Conservation (phyloP, 2,888 invertebrate species). For the Mythimna loreyi region DNA sequence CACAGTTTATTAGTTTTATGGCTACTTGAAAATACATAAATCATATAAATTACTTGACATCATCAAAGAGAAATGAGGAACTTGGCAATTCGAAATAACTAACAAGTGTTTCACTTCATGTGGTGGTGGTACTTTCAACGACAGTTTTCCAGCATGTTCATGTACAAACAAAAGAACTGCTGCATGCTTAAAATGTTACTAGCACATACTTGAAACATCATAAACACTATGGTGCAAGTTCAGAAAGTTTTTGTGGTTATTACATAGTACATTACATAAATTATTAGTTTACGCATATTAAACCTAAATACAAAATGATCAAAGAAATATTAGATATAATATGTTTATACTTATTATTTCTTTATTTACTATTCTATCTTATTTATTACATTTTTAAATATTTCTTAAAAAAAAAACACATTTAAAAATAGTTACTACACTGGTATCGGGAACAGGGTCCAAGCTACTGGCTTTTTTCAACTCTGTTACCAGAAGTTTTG, state of each 20-base stretch:
- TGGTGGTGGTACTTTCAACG: background rate
- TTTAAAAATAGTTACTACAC: no score
- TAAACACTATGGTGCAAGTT: background rate
- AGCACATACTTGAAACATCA: background rate
- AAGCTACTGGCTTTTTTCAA: no score
- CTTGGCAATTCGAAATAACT: conserved; percentile 1
- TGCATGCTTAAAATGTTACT: background rate
- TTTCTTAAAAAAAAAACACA: no score
- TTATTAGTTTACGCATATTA: no score
- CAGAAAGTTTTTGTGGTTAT: background rate
- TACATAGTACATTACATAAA: no score
- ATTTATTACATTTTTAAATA: no score
- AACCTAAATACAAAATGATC: no score
- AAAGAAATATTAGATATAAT: no score
- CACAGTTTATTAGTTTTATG: conserved; percentile 3
- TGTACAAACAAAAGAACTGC: background rate
- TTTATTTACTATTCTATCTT: no score
- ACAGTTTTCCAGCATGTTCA: background rate
- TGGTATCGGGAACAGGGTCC: no score
- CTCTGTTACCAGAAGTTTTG: no score
- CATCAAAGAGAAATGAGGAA: conserved; percentile 40
- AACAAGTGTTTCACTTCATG: background rate
- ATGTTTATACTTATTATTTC: no score
- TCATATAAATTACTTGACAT: conserved; percentile 3
- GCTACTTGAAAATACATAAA: conserved; percentile 5